Conservation (phyloP, 2,888 invertebrate genomes). For the Ischnus inquisitorius region DNA sequence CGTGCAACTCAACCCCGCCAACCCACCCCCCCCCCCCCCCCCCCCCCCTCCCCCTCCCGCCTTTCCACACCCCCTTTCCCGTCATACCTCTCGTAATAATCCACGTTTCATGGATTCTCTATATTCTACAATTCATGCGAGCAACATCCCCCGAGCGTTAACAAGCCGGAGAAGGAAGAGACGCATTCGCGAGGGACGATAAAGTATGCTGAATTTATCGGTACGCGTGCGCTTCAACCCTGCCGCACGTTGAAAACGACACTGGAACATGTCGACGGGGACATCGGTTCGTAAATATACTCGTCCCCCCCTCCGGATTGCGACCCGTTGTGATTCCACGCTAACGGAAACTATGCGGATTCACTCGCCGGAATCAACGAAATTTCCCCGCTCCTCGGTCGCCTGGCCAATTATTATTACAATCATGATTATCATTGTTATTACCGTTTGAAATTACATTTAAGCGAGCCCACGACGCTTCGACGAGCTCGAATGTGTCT, state of each 20-base stretch:
- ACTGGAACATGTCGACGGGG: background rate
- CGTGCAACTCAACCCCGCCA: background rate
- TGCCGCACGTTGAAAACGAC: constrained; percentile 23
- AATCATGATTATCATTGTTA: constrained; percentile 54
- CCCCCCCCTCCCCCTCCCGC: background rate
- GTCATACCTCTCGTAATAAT: constrained; percentile 16
- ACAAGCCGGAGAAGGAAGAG: constrained; percentile 49
- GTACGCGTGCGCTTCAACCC: constrained; percentile 40
- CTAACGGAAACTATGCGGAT: background rate
- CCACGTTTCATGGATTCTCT: constrained; percentile 15
- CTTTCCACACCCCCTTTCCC: background rate
- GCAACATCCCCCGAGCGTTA: constrained; percentile 57
- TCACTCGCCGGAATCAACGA: background rate
- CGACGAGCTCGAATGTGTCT: constrained; percentile 47
- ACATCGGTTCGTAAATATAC: constrained; percentile 61
- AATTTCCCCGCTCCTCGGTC: background rate
- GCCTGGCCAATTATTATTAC: constrained; percentile 51
- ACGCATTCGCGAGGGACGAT: constrained; percentile 75
- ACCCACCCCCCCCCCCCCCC: background rate
- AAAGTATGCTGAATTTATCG: constrained; percentile 80
- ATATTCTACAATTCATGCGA: constrained; percentile 54
- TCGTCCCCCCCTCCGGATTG: constrained; percentile 31
- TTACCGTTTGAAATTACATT: constrained; percentile 54
- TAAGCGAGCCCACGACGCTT: constrained; percentile 23
- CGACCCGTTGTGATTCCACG: constrained; percentile 18